Evolutionary conservation across 2,888 invertebrate species (phyloP).

Genomic region (Drepana falcataria): DNA sequence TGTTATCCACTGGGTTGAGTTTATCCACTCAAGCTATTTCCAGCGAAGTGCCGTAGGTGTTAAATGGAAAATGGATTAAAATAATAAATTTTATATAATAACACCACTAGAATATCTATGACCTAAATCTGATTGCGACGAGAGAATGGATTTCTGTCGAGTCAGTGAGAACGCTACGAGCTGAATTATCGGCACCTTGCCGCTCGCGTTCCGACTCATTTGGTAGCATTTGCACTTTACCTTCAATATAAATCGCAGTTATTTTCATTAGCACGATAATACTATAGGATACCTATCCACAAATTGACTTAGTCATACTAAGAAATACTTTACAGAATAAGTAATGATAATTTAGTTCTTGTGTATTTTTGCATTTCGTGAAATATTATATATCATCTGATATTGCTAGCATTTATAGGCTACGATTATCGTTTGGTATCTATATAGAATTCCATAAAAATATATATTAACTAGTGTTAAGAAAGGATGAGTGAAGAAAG

Average conservation of each 20-base stretch:
- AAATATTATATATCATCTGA: too few species aligned
- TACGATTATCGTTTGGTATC: too few species aligned
- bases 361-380: too few species aligned
- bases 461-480: too few species aligned
- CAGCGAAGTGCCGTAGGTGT: too few species aligned
- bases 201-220: slow-evolving; percentile 53
- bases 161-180: slow-evolving; percentile 42
- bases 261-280: slow-evolving; percentile 43
- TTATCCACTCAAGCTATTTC: neutral
- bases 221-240: slow-evolving; percentile 54
- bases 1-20: neutral
- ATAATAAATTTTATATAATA: slow-evolving; percentile 38
- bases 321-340: too few species aligned
- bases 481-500: too few species aligned
- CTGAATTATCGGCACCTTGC: slow-evolving; percentile 60
- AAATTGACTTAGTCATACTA: neutral
- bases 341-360: too few species aligned
- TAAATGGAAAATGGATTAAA: slow-evolving; percentile 19
- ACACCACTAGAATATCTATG: slow-evolving; percentile 36
- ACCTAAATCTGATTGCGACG: slow-evolving; percentile 48
- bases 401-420: too few species aligned
- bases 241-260: slow-evolving; percentile 42
- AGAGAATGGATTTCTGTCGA: slow-evolving; percentile 49
- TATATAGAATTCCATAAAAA: too few species aligned
- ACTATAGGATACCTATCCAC: slow-evolving; percentile 18